Conservation (phyloP, 30 jellyfish, hydroid and myxozoan genomes). For the Cassiopea andromeda region DNA sequence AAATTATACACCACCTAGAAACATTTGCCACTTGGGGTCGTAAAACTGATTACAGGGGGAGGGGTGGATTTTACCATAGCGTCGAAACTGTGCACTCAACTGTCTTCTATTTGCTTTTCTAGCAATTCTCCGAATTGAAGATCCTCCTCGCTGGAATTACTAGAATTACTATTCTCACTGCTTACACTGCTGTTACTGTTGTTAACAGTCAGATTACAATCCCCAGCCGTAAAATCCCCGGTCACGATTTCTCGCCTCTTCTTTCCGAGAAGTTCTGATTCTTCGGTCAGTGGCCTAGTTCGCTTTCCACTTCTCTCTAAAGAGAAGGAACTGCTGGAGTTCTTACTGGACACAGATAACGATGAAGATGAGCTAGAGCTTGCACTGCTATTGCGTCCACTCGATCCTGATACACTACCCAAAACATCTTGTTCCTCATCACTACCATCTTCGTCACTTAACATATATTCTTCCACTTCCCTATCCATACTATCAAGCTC, state of each 20-base stretch:
- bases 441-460: conserved; percentile 54
- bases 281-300: conserved; percentile 7
- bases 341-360: conserved; percentile 13
- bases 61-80: too few species aligned
- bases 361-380: conserved; percentile 28
- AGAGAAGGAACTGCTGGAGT: not conserved
- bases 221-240: not conserved
- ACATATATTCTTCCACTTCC: conserved; percentile 95
- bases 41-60: too few species aligned
- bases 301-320: not conserved
- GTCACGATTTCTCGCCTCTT: conserved; percentile 33
- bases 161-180: conserved; percentile 32
- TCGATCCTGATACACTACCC: conserved; percentile 79
- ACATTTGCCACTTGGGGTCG: too few species aligned
- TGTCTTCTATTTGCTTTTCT: conserved; percentile 44
- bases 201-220: not conserved
- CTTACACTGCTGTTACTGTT: conserved; percentile 39
- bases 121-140: conserved; percentile 30
- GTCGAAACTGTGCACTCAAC: not conserved
- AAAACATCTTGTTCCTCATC: conserved; percentile 40
- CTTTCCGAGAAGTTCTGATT: conserved; percentile 2
- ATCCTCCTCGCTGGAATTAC: conserved; percentile 33
- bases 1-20: too few species aligned
- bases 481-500: conserved; percentile 97
- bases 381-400: conserved; percentile 61